phyloP scores from a whole-genome alignment of 2,113 vertebrate genomes.

The Amblyornis subalaris region DNA sequence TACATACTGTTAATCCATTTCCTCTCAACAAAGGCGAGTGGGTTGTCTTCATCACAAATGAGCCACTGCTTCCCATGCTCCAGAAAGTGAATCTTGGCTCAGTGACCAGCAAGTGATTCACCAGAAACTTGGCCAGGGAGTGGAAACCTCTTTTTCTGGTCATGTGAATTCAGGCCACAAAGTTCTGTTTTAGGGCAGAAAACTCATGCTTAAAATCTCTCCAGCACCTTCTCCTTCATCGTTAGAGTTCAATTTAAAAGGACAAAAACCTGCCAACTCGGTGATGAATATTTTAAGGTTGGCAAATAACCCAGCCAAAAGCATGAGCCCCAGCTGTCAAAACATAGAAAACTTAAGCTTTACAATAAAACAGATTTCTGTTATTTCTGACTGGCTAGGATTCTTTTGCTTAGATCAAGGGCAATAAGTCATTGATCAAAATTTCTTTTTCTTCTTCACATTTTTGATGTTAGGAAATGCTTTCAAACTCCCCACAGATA shows the following conservation, averaged over 20 bases:
- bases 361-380: slow-evolving; percentile 55
- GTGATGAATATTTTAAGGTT: slow-evolving; percentile 51
- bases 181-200: neutral
- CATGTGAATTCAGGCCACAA: slow-evolving; percentile 25
- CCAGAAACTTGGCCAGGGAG: slow-evolving; percentile 37
- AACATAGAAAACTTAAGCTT: slow-evolving; percentile 56
- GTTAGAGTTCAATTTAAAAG: neutral
- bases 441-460: slow-evolving; percentile 59
- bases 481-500: slow-evolving; percentile 58
- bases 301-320: slow-evolving; percentile 49
- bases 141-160: slow-evolving; percentile 14
- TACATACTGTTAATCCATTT: slow-evolving; percentile 30
- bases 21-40: neutral
- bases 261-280: slow-evolving; percentile 39
- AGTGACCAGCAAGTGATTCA: slow-evolving; percentile 40
- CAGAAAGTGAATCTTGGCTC: slow-evolving; percentile 2
- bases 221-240: slow-evolving; percentile 11
- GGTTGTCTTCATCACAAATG: neutral
- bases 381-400: slow-evolving; percentile 40
- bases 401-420: slow-evolving; percentile 58
- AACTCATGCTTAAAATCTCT: neutral
- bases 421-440: slow-evolving; percentile 59
- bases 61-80: slow-evolving; percentile 13
- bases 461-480: slow-evolving; percentile 62
- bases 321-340: slow-evolving; percentile 58